Percentiles rank a stretch among this genome's conserved stretches.
Evolutionary conservation across 2,797 vertebrate genomes (phyloP).

Genomic region (Morus bassanus): DNA sequence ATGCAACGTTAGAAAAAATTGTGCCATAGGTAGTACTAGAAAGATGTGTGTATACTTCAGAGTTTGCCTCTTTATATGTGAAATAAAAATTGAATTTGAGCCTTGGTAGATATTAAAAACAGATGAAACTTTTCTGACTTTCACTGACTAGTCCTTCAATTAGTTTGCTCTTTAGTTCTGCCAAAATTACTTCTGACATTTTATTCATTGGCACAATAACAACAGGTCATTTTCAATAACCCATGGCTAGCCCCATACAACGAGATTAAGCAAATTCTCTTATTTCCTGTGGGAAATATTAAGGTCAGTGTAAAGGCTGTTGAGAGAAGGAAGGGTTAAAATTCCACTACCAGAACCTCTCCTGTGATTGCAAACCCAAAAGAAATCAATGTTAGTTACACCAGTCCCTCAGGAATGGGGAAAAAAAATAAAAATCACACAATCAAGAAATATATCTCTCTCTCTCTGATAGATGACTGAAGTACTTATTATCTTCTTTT

Average conservation of each 20-base stretch:
- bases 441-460: neutral
- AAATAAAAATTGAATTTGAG: constrained; percentile 49
- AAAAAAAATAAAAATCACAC: neutral
- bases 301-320: constrained; percentile 4
- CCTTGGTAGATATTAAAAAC: constrained; percentile 45
- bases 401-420: neutral
- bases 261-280: constrained; percentile 52
- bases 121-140: constrained; percentile 45
- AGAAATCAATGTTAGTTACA: constrained; percentile 6
- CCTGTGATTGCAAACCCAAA: constrained; percentile 4
- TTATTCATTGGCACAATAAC: constrained; percentile 51
- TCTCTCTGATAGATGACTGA: neutral
- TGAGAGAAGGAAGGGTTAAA: constrained; percentile 45
- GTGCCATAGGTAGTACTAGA: neutral
- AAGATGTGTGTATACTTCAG: neutral
- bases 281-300: neutral
- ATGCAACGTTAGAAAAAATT: neutral
- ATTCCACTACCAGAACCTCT: neutral
- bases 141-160: constrained; percentile 41
- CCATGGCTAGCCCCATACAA: constrained; percentile 36
- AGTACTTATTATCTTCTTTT: neutral
- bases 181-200: constrained; percentile 56
- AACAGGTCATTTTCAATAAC: constrained; percentile 58
- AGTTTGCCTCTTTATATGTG: neutral
- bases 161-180: constrained; percentile 47